Evolutionary conservation across 2,888 invertebrate genomes (phyloP).

Genomic region (Athalia cordata): DNA sequence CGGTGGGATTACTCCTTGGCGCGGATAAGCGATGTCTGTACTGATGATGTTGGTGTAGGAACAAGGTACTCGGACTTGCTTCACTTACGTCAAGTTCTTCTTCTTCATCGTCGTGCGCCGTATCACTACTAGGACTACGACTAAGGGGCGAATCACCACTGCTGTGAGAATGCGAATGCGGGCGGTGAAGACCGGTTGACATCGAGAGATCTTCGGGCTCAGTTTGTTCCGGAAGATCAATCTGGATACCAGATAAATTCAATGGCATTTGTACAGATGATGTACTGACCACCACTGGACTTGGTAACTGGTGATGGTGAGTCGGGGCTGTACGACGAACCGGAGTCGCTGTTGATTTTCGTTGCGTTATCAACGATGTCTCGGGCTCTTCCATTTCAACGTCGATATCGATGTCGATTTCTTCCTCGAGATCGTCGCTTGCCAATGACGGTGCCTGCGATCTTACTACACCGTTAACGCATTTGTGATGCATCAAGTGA

Average conservation of each 20-base stretch:
- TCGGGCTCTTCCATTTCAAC: constrained; percentile 76
- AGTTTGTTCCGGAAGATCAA: constrained; percentile 85
- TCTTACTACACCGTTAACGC: constrained; percentile 75
- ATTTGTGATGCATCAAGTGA: constrained; percentile 90
- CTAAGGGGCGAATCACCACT: constrained; percentile 74
- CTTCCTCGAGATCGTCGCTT: constrained; percentile 65
- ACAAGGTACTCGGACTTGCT: constrained; percentile 72
- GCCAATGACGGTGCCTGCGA: constrained; percentile 62
- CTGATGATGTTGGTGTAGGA: constrained; percentile 65
- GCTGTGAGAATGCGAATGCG: constrained; percentile 72
- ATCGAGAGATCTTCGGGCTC: constrained; percentile 94
- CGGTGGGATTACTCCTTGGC: constrained; percentile 39
- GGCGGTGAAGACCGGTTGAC: constrained; percentile 75
- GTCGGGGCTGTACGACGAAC: constrained; percentile 66
- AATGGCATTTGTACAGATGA: constrained; percentile 75
- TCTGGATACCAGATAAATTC: constrained; percentile 74
- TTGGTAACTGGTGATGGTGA: constrained; percentile 71
- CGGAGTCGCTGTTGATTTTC: constrained; percentile 53
- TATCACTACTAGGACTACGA: constrained; percentile 72
- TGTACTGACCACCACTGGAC: constrained; percentile 65
- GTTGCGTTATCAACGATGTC: constrained; percentile 65
- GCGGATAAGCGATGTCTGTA: constrained; percentile 18
- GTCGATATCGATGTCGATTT: constrained; percentile 69
- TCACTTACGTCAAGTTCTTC: constrained; percentile 76
- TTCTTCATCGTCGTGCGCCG: constrained; percentile 75